Evolutionary conservation across 1,140 invertebrate species (phyloP), one percentile per base, ranked within the genome.

Genomic region (Oncopeltus fasciatus): DNA sequence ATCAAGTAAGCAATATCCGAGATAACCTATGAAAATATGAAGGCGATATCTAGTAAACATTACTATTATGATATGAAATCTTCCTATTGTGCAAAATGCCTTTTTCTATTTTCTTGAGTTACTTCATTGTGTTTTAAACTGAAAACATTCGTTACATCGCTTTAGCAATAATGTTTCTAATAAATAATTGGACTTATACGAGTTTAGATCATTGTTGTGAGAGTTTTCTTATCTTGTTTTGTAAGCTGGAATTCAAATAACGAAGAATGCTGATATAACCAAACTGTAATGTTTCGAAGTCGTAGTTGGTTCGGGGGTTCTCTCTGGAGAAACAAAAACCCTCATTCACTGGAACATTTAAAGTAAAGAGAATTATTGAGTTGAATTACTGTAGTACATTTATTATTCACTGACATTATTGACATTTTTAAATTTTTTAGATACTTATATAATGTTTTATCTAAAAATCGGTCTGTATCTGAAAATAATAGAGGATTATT

Each of bases 401-500:
- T 9, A 26, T 26, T 60, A 3, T 24, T 5, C n/a, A 5, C 18
- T n/a, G 47, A 49, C 9, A 9, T 8, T 49, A 49, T 24, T 59
- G 57, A 11, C 61, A 43, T 64, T 59, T 47, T 58, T 65, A 67
- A 65, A 62, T 57, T 70, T 72, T 74, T 68, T 66, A 90, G 88
- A 69, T 88, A 97, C 77, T 76, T 99, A 56, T 93, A 98, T 73
- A 92, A 90, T 76, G 85, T 98, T 59, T 77, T 99, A 60, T 89
- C 90, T 49, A 95, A 95, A 76, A 98, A 99, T 78, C 94, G 97
- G 70, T 92, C 86, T 14, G 94, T 99, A 0, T 94, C 90, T 16
- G 96, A 99, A 69, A 85, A 86, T 67, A 99, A 99, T 72, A 81
- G 90, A 68, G 86, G 90, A 27, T 79, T 98, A 16, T 75, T 99